These are phyloP conservation scores for Enteromius trimaculatus DNA, from an alignment of 2,797 vertebrate species.

Conservation along the genomic window DNA sequence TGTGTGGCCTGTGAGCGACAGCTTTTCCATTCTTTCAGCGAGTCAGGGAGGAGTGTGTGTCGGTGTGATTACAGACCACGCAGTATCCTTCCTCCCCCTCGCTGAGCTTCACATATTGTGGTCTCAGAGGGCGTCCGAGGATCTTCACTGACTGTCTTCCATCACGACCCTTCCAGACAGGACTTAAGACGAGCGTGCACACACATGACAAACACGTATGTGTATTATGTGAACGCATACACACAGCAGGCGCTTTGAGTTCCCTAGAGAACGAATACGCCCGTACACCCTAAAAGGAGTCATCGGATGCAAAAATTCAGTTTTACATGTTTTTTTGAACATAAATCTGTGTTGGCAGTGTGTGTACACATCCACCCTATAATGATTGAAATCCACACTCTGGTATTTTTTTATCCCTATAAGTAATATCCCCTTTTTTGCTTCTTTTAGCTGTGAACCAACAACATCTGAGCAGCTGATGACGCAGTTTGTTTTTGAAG, in stretches of 20 bases:
- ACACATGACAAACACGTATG: slow-evolving; percentile 21
- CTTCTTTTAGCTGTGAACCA: too few relatives aligned
- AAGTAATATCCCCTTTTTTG: too few relatives aligned
- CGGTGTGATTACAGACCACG: slow-evolving; percentile 33
- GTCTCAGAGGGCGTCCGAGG: slow-evolving; percentile 43
- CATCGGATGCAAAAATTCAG: too few relatives aligned
- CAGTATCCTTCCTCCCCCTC: slow-evolving; percentile 25
- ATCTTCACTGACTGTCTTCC: slow-evolving; percentile 51
- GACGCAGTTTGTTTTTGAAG: too few relatives aligned
- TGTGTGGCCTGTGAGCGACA: slow-evolving; percentile 7
- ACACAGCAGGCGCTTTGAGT: slow-evolving; percentile 16
- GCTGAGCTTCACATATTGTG: slow-evolving; percentile 19
- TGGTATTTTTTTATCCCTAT: too few relatives aligned
- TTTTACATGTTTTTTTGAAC: too few relatives aligned
- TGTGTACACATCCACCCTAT: too few relatives aligned
- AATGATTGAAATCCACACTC: too few relatives aligned
- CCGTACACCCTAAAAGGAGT: too few relatives aligned
- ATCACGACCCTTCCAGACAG: not conserved
- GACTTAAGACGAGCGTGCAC: not conserved
- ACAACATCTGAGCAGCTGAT: too few relatives aligned
- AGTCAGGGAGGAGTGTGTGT: slow-evolving; percentile 13
- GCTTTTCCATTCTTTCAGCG: slow-evolving; percentile 37
- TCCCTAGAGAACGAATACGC: slow-evolving; percentile 13
- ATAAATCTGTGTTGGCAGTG: too few relatives aligned
- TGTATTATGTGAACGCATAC: slow-evolving; percentile 8